phyloP scores from a whole-genome alignment of 2,113 vertebrate species.

The Nothocercus julius region DNA sequence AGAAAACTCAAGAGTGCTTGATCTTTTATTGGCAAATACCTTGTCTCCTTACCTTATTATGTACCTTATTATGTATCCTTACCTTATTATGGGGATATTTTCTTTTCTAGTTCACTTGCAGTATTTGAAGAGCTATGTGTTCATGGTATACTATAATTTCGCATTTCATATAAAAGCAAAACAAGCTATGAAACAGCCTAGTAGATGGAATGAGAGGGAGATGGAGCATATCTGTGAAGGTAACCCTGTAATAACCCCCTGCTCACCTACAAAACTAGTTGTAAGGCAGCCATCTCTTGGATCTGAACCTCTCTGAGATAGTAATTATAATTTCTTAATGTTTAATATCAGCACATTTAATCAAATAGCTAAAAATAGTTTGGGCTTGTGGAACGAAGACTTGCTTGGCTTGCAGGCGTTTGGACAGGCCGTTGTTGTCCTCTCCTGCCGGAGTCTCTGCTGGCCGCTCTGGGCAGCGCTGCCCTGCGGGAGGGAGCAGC shows the following conservation, averaged over 20 bases:
- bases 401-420: not conserved
- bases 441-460: not conserved
- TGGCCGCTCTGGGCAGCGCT: not conserved
- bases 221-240: not conserved
- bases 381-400: not conserved
- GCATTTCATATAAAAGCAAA: not conserved
- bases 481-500: not conserved
- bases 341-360: not conserved
- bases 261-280: not conserved
- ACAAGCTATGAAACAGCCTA: not conserved
- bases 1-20: not conserved
- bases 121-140: not conserved
- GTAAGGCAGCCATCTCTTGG: not conserved
- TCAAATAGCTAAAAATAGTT: not conserved
- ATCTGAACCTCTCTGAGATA: not conserved
- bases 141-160: not conserved
- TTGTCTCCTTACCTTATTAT: not conserved
- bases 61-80: not conserved
- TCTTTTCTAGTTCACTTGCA: not conserved
- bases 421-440: not conserved
- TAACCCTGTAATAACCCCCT: not conserved
- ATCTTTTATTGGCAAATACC: conserved; percentile 12
- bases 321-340: not conserved
- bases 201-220: not conserved
- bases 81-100: not conserved